phyloP scores from a whole-genome alignment of 2,888 invertebrate genomes.

The Druceiella hillmani region DNA sequence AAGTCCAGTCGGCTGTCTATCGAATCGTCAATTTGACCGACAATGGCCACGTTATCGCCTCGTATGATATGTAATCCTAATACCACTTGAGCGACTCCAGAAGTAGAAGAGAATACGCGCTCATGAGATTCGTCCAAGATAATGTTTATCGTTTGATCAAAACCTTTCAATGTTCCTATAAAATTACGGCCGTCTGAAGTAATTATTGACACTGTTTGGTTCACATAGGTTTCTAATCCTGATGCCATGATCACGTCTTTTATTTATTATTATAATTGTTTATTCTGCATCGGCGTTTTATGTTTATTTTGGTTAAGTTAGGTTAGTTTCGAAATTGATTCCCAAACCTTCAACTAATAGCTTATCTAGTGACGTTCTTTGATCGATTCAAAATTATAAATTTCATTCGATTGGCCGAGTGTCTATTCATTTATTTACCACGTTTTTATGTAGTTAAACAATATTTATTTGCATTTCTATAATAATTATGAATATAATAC shows the following conservation, averaged over 20 bases:
- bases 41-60: slow-evolving; percentile 94
- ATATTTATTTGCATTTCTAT: too few relatives aligned
- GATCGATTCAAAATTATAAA: too few relatives aligned
- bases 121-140: slow-evolving; percentile 98
- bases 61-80: slow-evolving; percentile 96
- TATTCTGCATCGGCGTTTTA: too few relatives aligned
- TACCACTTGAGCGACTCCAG: slow-evolving; percentile 82
- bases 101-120: slow-evolving; percentile 88
- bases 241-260: slow-evolving; percentile 60
- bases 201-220: slow-evolving; percentile 90
- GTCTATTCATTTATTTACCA: too few relatives aligned
- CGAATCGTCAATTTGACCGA: slow-evolving; percentile 80
- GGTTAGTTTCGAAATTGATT: too few relatives aligned
- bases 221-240: slow-evolving; percentile 80
- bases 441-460: too few relatives aligned
- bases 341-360: too few relatives aligned
- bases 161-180: slow-evolving; percentile 95
- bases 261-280: too few relatives aligned
- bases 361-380: too few relatives aligned
- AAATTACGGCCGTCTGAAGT: slow-evolving; percentile 96
- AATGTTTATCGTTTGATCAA: slow-evolving; percentile 98
- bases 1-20: slow-evolving; percentile 77
- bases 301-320: too few relatives aligned
- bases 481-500: too few relatives aligned
- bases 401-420: too few relatives aligned